phyloP scores from a whole-genome alignment of 2,113 vertebrate species.

The Vulpes lagopus region DNA sequence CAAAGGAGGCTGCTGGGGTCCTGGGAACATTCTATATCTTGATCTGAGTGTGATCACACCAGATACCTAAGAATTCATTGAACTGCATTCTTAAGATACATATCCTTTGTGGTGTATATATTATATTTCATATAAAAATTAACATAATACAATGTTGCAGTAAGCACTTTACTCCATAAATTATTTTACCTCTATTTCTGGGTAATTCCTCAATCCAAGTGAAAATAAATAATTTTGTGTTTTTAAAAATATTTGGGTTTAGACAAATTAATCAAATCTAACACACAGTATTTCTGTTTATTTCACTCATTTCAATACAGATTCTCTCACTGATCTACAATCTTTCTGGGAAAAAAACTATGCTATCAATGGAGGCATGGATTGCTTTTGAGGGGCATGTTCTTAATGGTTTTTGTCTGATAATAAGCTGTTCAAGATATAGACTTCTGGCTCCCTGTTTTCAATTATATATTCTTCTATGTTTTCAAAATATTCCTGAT shows the following conservation, averaged over 20 bases:
- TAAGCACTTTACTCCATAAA: neutral
- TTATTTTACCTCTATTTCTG: neutral
- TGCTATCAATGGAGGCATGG: neutral
- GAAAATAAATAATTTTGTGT: neutral
- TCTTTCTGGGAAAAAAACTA: neutral
- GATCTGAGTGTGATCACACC: neutral
- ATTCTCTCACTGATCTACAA: neutral
- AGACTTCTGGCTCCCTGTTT: neutral
- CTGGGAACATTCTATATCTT: neutral
- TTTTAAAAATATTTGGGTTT: neutral
- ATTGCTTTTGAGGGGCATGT: neutral
- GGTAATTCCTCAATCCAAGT: neutral
- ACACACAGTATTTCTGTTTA: neutral
- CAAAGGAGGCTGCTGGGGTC: neutral
- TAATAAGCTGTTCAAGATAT: neutral
- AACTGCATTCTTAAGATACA: neutral
- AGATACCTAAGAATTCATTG: neutral
- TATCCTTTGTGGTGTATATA: neutral
- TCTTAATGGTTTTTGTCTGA: neutral
- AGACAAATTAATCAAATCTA: neutral
- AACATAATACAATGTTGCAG: neutral
- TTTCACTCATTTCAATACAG: neutral
- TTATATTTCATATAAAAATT: neutral
- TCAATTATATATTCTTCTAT: neutral
- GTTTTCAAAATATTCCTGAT: neutral